Conservation (phyloP, 2,888 invertebrate genomes). For the Buathra laborator region DNA sequence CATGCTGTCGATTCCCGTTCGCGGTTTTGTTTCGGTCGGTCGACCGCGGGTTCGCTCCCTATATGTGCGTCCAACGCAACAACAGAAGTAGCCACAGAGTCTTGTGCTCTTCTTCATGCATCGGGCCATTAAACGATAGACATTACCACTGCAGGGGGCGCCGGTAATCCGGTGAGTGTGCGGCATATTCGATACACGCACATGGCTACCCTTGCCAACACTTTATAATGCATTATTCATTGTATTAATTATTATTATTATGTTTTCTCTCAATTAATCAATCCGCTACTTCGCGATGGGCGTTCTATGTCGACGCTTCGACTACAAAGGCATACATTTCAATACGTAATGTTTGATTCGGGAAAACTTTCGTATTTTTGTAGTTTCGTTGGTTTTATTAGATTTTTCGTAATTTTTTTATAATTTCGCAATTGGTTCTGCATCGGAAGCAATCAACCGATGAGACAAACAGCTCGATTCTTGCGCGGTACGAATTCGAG, state of each 20-base stretch:
- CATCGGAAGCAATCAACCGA: neutral
- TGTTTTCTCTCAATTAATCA: conserved; percentile 59
- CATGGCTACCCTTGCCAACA: neutral
- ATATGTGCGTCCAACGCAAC: neutral
- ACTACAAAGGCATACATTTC: conserved; percentile 22
- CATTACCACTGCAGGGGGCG: conserved; percentile 49
- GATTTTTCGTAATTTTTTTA: neutral
- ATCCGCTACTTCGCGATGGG: neutral
- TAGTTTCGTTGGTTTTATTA: neutral
- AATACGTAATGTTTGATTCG: conserved; percentile 7
- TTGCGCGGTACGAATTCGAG: neutral
- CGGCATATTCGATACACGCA: conserved; percentile 5
- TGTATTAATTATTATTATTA: conserved; percentile 29
- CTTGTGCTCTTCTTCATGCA: neutral
- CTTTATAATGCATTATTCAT: conserved; percentile 28
- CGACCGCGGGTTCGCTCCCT: neutral
- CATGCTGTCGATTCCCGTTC: conserved; percentile 31
- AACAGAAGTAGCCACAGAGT: neutral
- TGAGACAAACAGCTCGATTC: neutral
- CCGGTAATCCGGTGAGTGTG: neutral
- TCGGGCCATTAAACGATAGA: conserved; percentile 50
- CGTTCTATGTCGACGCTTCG: conserved; percentile 5
- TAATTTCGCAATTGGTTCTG: neutral
- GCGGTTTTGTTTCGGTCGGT: conserved; percentile 41
- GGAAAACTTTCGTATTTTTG: neutral